These are phyloP conservation scores for Galaxias olidus DNA, from an alignment of 2,797 vertebrate species.

Conservation along the genomic window DNA sequence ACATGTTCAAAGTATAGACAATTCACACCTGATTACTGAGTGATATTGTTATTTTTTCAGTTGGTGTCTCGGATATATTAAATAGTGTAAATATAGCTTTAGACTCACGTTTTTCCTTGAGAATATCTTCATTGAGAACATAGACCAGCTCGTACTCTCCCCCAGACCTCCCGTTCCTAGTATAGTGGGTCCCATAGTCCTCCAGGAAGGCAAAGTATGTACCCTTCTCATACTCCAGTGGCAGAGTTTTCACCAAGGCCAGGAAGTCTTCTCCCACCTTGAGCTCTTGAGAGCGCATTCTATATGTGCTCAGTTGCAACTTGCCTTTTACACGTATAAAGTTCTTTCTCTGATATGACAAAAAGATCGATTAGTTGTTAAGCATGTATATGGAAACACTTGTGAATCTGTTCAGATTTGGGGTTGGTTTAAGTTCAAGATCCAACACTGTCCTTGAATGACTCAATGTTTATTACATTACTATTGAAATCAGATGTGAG, in stretches of 20 bases:
- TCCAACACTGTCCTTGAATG: no score
- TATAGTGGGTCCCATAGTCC: conserved; percentile 91
- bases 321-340: conserved; percentile 82
- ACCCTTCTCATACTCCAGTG: conserved; percentile 82
- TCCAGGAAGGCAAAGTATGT: conserved; percentile 91
- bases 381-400: neutral
- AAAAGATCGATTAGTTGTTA: neutral
- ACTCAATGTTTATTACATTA: no score
- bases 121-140: conserved; percentile 77
- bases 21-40: no score
- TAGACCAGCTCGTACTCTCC: conserved; percentile 89
- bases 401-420: no score
- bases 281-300: conserved; percentile 74
- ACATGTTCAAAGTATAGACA: no score
- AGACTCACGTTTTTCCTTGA: conserved; percentile 57
- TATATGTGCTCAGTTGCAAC: conserved; percentile 83
- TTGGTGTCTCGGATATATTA: no score
- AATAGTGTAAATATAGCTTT: neutral
- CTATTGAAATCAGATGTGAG: no score
- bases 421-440: no score
- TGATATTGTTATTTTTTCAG: no score
- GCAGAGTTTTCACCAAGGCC: conserved; percentile 75
- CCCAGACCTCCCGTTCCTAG: conserved; percentile 79
- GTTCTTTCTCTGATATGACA: conserved; percentile 72
- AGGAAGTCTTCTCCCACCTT: conserved; percentile 76